phyloP scores from a whole-genome alignment of 2,797 vertebrate genomes.

The Meriones psammophilus region DNA sequence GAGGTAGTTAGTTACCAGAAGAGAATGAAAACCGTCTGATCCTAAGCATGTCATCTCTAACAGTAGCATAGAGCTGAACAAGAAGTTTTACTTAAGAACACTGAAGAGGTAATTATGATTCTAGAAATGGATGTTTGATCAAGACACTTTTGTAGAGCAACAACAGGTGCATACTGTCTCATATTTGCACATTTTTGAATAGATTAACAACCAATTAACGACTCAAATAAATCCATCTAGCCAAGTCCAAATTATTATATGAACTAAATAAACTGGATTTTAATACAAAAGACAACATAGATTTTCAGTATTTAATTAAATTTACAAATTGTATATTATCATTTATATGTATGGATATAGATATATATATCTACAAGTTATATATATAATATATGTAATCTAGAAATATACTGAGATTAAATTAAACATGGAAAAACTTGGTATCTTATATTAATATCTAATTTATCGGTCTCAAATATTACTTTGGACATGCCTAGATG shows the following conservation, averaged over 20 bases:
- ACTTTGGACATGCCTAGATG: neutral
- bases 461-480: neutral
- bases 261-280: neutral
- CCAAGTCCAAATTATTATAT: neutral
- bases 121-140: neutral
- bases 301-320: neutral
- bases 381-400: neutral
- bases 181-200: neutral
- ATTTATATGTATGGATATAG: no score
- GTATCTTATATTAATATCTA: neutral
- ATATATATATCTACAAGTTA: neutral
- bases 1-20: neutral
- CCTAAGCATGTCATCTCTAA: neutral
- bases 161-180: neutral
- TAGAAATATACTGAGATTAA: neutral
- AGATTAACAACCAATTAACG: neutral
- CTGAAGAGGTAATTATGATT: neutral
- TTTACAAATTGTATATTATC: no score
- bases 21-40: neutral
- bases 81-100: constrained; percentile 7
- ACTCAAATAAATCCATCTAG: neutral
- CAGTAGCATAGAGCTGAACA: neutral
- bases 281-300: neutral
- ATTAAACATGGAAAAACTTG: neutral
- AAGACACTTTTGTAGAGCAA: neutral